Conservation (phyloP, 2,797 vertebrate genomes). For the Gambelia wislizenii region DNA sequence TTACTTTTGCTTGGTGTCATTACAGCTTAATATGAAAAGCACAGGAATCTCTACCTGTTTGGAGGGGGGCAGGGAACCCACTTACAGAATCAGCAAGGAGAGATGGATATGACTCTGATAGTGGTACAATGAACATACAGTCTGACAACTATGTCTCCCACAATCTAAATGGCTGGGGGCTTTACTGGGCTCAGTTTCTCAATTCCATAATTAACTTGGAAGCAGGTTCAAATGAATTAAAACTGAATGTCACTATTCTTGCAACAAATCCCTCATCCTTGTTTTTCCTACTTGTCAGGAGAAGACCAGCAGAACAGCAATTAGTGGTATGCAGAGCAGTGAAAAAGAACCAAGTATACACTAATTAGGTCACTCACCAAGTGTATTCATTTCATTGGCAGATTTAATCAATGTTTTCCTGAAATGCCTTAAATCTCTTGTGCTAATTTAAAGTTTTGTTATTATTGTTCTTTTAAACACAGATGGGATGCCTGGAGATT, state of each 20-base stretch:
- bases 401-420: slow-evolving; percentile 81
- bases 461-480: slow-evolving; percentile 76
- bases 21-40: slow-evolving; percentile 63
- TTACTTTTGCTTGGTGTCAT: slow-evolving; percentile 61
- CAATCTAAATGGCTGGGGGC: slow-evolving; percentile 64
- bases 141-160: slow-evolving; percentile 50
- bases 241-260: slow-evolving; percentile 79
- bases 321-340: slow-evolving; percentile 77
- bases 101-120: slow-evolving; percentile 59
- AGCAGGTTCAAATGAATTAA: slow-evolving; percentile 79
- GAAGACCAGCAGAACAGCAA: slow-evolving; percentile 78
- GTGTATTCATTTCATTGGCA: slow-evolving; percentile 75
- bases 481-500: slow-evolving; percentile 73
- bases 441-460: slow-evolving; percentile 78
- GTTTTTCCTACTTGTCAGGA: slow-evolving; percentile 76
- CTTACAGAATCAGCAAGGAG: slow-evolving; percentile 59
- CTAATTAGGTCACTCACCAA: slow-evolving; percentile 82
- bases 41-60: slow-evolving; percentile 18
- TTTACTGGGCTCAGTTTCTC: slow-evolving; percentile 62
- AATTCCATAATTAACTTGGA: slow-evolving; percentile 77
- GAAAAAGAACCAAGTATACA: slow-evolving; percentile 76
- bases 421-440: slow-evolving; percentile 76
- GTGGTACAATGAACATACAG: slow-evolving; percentile 52
- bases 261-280: slow-evolving; percentile 76
- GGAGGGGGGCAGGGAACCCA: slow-evolving; percentile 42